Evolutionary conservation across 2,888 invertebrate genomes (phyloP).

Genomic region (Brachynemurus nebulosus): DNA sequence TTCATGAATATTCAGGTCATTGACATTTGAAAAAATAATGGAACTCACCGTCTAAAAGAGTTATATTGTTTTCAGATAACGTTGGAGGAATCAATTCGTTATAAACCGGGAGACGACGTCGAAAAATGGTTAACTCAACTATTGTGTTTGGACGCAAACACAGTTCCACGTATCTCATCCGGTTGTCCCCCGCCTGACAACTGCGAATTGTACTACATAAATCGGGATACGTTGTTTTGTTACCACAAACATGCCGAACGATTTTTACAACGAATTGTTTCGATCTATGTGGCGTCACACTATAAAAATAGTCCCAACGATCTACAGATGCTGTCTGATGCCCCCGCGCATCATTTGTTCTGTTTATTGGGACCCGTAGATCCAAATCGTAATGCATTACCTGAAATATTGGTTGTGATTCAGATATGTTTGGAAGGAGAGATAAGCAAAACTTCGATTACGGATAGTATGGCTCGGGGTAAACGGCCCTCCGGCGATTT

Average conservation of each 20-base stretch:
- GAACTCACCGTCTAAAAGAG: too few species aligned
- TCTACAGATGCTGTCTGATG: constrained; percentile 95
- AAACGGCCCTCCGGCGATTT: constrained; percentile 90
- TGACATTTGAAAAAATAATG: too few species aligned
- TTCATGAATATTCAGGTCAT: too few species aligned
- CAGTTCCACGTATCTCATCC: constrained; percentile 47
- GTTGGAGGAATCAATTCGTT: constrained; percentile 90
- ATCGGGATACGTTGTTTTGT: constrained; percentile 88
- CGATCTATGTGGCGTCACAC: constrained; percentile 93
- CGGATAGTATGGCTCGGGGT: constrained; percentile 69
- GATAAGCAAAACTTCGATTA: constrained; percentile 55
- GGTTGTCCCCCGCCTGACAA: constrained; percentile 81
- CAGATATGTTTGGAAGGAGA: constrained; percentile 71
- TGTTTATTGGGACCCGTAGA: constrained; percentile 81
- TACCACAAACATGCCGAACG: constrained; percentile 87
- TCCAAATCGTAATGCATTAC: constrained; percentile 54
- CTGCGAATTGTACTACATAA: constrained; percentile 82
- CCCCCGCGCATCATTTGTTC: constrained; percentile 95
- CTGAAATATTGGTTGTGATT: constrained; percentile 87
- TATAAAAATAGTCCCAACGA: constrained; percentile 99
- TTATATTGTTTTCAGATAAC: constrained; percentile 40
- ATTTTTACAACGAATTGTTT: constrained; percentile 83
- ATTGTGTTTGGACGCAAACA: constrained; percentile 78
- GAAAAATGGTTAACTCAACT: constrained; percentile 86
- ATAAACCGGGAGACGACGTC: constrained; percentile 70